These are phyloP conservation scores for Halichoerus grypus DNA, from an alignment of 2,113 vertebrate genomes.

Conservation along the genomic window DNA sequence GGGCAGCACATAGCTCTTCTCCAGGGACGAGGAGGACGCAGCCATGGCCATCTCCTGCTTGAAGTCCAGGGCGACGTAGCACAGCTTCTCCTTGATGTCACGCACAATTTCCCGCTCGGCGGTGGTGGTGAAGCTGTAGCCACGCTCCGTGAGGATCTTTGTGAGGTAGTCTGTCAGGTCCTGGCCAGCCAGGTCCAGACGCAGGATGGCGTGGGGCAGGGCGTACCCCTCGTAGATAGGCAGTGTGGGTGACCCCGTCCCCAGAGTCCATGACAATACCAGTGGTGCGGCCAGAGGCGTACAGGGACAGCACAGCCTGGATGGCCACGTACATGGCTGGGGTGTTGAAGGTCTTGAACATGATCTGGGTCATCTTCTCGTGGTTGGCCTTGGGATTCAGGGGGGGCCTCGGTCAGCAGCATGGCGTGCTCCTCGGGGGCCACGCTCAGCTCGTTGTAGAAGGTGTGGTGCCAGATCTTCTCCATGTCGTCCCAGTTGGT, in stretches of 20 bases:
- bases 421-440: slow-evolving; percentile 91
- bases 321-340: too few species aligned
- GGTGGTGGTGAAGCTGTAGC: too few species aligned
- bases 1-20: slow-evolving; percentile 91
- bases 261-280: too few species aligned
- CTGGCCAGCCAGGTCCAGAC: too few species aligned
- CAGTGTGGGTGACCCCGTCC: too few species aligned
- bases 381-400: slow-evolving; percentile 92
- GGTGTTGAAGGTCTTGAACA: too few species aligned
- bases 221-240: too few species aligned
- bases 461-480: slow-evolving; percentile 96
- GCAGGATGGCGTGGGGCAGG: too few species aligned
- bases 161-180: too few species aligned
- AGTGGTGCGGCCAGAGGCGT: too few species aligned
- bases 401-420: slow-evolving; percentile 91
- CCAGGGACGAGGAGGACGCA: slow-evolving; percentile 89
- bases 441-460: slow-evolving; percentile 93
- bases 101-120: slow-evolving; percentile 70
- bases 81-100: slow-evolving; percentile 92
- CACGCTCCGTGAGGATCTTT: too few species aligned
- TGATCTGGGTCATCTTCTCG: slow-evolving; percentile 92
- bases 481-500: slow-evolving; percentile 93
- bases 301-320: too few species aligned
- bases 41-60: slow-evolving; percentile 92
- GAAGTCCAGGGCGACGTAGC: slow-evolving; percentile 90